These are phyloP conservation scores for Siniperca undulata DNA, from an alignment of 2,797 vertebrate genomes.

Conservation along the genomic window DNA sequence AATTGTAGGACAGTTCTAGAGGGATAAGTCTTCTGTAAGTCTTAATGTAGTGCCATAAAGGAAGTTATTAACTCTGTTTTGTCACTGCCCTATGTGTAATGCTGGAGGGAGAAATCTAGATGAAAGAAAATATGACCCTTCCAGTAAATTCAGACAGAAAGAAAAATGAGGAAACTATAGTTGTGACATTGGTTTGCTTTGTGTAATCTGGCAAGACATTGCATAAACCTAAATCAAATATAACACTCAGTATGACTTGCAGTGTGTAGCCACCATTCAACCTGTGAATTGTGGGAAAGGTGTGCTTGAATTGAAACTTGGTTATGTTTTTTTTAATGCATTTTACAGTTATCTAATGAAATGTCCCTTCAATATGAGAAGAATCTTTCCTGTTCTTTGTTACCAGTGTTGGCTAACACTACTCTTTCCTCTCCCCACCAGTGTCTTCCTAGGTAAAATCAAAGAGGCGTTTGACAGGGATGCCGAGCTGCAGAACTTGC, in stretches of 20 bases:
- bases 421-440: conserved; percentile 63
- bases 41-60: not conserved
- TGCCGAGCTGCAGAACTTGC: conserved; percentile 90
- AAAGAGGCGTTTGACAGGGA: conserved; percentile 96
- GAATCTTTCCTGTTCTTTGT: not conserved
- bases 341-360: not conserved
- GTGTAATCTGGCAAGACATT: conserved; percentile 48
- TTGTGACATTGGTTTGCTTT: conserved; percentile 56
- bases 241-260: conserved; percentile 7
- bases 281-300: not conserved
- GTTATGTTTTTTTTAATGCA: not conserved
- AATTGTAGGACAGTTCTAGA: not conserved
- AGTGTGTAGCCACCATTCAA: conserved; percentile 3
- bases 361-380: not conserved
- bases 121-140: conserved; percentile 50
- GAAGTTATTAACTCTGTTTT: conserved; percentile 20
- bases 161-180: conserved; percentile 62
- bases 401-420: not conserved
- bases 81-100: conserved; percentile 37
- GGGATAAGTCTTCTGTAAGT: not conserved
- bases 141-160: conserved; percentile 28
- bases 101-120: conserved; percentile 21
- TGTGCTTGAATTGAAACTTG: not conserved
- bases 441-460: conserved; percentile 97
- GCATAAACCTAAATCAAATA: conserved; percentile 42